Evolutionary conservation across 2,113 vertebrate genomes (phyloP).

Genomic region (Pluvialis apricaria): DNA sequence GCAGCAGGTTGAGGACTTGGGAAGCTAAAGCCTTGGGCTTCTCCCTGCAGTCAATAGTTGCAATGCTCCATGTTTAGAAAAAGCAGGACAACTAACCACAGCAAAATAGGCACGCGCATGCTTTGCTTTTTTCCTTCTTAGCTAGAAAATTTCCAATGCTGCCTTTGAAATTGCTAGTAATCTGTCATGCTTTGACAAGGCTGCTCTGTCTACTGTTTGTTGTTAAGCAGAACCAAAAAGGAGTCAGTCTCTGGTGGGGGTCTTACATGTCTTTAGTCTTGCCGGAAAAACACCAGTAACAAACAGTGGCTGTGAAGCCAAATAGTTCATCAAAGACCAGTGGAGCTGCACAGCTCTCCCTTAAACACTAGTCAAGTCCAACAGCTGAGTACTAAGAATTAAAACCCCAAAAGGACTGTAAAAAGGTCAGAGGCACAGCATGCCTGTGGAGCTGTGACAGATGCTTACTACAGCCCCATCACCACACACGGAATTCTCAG

Average conservation of each 20-base stretch:
- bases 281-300: neutral
- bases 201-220: neutral
- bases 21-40: neutral
- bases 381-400: neutral
- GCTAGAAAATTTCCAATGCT: neutral
- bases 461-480: neutral
- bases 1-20: neutral
- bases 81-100: neutral
- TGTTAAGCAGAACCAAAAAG: neutral
- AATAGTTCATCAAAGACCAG: neutral
- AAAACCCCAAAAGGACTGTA: neutral
- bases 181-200: neutral
- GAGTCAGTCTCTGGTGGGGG: rapidly evolving
- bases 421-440: neutral
- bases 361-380: neutral
- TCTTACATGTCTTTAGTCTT: neutral
- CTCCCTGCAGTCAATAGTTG: neutral
- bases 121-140: neutral
- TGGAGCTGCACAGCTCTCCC: neutral
- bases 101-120: neutral
- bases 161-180: neutral
- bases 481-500: neutral
- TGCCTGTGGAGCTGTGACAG: neutral
- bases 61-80: neutral
- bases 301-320: neutral